phyloP scores from a whole-genome alignment of 2,797 vertebrate species.

The Pelobates cultripes region DNA sequence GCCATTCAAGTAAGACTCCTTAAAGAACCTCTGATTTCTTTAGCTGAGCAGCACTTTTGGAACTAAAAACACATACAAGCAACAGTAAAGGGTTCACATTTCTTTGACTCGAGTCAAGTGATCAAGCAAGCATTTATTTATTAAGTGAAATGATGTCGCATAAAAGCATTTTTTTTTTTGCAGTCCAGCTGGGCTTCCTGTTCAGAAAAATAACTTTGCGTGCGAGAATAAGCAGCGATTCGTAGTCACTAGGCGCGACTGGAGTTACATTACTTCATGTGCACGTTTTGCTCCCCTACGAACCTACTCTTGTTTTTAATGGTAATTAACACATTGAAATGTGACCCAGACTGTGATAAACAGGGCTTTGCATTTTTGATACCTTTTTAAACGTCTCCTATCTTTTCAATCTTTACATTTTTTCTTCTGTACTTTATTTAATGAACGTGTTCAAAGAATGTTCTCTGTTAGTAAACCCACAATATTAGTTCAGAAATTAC shows the following conservation, averaged over 20 bases:
- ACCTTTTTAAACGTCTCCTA: not conserved
- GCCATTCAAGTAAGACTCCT: no score
- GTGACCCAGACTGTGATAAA: conserved; percentile 38
- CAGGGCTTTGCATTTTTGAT: conserved; percentile 4
- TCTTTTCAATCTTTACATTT: not conserved
- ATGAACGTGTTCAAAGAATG: not conserved
- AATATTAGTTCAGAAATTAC: conserved; percentile 17
- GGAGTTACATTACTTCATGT: conserved; percentile 22
- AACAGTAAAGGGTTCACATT: not conserved
- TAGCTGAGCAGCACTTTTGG: no score
- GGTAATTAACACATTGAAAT: conserved; percentile 46
- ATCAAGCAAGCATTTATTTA: not conserved
- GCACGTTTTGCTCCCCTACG: not conserved
- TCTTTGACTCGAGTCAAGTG: not conserved
- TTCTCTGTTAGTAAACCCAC: conserved; percentile 18
- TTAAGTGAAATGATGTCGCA: not conserved
- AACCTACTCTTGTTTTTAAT: not conserved
- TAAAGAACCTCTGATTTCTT: no score
- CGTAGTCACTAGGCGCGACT: not conserved
- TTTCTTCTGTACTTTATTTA: not conserved
- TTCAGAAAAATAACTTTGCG: not conserved
- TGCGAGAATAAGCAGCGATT: not conserved
- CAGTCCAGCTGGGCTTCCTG: not conserved
- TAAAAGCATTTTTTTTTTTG: conserved; percentile 4
- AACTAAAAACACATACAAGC: no score